Evolutionary conservation across 2,113 vertebrate genomes (phyloP), one percentile per base, ranked within the genome.

Genomic region (Tauraco erythrolophus): DNA sequence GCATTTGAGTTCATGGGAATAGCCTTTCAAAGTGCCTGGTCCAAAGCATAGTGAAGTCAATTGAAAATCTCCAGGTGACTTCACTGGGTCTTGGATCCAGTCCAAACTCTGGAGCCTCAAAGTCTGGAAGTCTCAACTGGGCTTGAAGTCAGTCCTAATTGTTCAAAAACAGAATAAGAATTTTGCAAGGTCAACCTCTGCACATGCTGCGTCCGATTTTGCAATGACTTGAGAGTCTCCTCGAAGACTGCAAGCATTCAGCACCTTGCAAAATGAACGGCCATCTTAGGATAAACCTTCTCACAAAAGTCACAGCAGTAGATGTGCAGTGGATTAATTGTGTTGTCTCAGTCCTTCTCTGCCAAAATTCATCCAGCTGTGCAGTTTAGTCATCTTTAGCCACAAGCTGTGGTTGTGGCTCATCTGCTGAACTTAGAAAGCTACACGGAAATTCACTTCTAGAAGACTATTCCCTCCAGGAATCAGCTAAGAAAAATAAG

Each of bases 41-140:
- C 95, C 85, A 84, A 96, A 94, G 79, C 60, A 78, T 1, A 71
- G 35, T 64, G 84, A 87, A 96, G 77, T 89, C 91, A 92, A 56
- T 91, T 92, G 95, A 97, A 97, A 96, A 92, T 82, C 80, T 91
- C 77, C 84, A 97, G 92, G 91, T 96, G 72, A 95, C 74, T 95
- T 94, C 94, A 95, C 72, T 82, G 86, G 84, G 76, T 69, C 69
- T 95, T 97, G 92, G 94, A 95, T 85, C 62, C 50, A 89, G 14
- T 75, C 94, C 95, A 97, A 35, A 80, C 88, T 77, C 45, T 80
- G 97, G 95, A 97, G 93, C 66, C 95, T 96, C 27, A 0, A 94
- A 91, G 94, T 94, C 95, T 94, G 92, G 89, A 91, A 94, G 57
- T 82, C 84, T 82, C 92, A 82, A 5, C 45, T 83, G 72, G 69